These are phyloP conservation scores for Carterocephalus palaemon DNA, from an alignment of 2,888 invertebrate genomes.

Conservation along the genomic window DNA sequence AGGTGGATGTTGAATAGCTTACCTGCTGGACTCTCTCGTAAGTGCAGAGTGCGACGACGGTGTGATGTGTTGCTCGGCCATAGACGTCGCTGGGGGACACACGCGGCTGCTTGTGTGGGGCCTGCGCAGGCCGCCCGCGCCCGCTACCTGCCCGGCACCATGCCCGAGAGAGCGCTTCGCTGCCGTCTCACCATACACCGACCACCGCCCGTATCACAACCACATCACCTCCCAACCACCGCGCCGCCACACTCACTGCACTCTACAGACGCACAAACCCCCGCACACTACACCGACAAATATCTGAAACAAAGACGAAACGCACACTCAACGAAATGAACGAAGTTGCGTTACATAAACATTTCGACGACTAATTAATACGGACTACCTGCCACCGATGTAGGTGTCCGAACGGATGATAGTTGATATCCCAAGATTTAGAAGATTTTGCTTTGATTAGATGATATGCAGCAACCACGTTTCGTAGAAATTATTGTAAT, in stretches of 20 bases:
- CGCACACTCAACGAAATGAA: slow-evolving; percentile 59
- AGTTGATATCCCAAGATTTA: background rate
- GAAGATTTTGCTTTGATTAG: slow-evolving; percentile 2
- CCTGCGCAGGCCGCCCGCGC: slow-evolving; percentile 78
- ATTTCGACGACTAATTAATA: slow-evolving; percentile 58
- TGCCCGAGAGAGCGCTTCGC: slow-evolving; percentile 71
- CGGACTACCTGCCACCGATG: slow-evolving; percentile 54
- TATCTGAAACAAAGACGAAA: slow-evolving; percentile 73
- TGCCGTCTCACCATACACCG: slow-evolving; percentile 65
- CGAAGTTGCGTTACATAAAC: slow-evolving; percentile 76
- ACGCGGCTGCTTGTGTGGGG: slow-evolving; percentile 76
- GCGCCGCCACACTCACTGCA: slow-evolving; percentile 41
- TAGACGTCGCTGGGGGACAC: slow-evolving; percentile 91
- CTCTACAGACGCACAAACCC: slow-evolving; percentile 31
- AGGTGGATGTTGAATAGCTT: slow-evolving; percentile 29
- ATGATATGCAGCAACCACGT: slow-evolving; percentile 46
- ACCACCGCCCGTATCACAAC: slow-evolving; percentile 39
- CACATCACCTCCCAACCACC: slow-evolving; percentile 42
- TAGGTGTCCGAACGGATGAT: slow-evolving; percentile 29
- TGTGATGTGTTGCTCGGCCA: slow-evolving; percentile 93
- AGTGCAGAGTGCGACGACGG: slow-evolving; percentile 85
- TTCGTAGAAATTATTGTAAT: slow-evolving; percentile 60
- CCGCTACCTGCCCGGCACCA: slow-evolving; percentile 79
- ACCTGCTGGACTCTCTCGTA: slow-evolving; percentile 83
- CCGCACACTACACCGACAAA: slow-evolving; percentile 49